A percentile compares a stretch with the other conserved stretches of the same genome.
These are phyloP conservation scores for Monomorium pharaonis DNA, from an alignment of 1,140 invertebrate genomes.

Conservation along the genomic window DNA sequence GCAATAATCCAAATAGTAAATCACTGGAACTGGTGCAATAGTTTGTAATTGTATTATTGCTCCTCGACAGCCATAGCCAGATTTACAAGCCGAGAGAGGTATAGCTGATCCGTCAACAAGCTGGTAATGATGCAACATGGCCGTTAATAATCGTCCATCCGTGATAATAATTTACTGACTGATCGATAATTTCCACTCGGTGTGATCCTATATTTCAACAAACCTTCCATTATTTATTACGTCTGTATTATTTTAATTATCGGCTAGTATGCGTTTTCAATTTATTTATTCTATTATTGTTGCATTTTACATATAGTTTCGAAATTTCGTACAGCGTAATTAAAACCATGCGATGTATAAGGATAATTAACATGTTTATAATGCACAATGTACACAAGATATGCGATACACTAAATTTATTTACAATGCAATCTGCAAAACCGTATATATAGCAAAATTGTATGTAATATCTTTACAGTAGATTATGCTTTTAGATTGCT, in stretches of 20 bases:
- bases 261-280: not conserved
- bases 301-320: not conserved
- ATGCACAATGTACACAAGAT: too few relatives aligned
- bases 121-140: constrained; percentile 54
- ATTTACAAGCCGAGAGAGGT: constrained; percentile 47
- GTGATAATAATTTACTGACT: constrained; percentile 43
- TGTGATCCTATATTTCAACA: not conserved
- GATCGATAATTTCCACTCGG: constrained; percentile 47
- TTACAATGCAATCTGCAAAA: not conserved
- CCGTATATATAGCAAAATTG: not conserved
- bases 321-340: constrained; percentile 14
- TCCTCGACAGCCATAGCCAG: constrained; percentile 46
- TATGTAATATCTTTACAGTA: not conserved
- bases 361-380: constrained; percentile 23
- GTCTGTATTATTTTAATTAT: constrained; percentile 12
- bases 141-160: constrained; percentile 45
- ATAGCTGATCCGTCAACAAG: constrained; percentile 48
- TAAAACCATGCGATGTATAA: not conserved
- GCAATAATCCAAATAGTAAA: constrained; percentile 58
- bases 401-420: constrained; percentile 28
- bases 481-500: not conserved
- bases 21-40: constrained; percentile 52
- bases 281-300: not conserved
- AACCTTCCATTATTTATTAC: constrained; percentile 11
- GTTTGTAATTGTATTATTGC: constrained; percentile 59